A percentile compares a stretch with the other conserved stretches of the same genome.
Conservation (phyloP, 2,113 vertebrate genomes). For the Urocynchramus pylzowi region DNA sequence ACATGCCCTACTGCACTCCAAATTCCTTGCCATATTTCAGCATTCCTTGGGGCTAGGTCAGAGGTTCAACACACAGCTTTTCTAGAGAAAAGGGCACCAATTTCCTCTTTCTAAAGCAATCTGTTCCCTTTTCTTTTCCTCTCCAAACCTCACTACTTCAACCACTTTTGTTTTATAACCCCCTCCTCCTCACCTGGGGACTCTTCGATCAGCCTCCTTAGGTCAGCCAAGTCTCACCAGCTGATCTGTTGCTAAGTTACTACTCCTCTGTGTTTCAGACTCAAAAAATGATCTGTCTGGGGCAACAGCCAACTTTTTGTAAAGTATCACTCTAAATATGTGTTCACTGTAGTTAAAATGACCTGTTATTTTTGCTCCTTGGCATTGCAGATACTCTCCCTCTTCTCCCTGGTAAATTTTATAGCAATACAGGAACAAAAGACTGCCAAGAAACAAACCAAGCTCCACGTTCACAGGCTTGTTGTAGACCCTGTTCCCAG, state of each 20-base stretch:
- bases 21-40: neutral
- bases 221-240: neutral
- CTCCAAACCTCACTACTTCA: neutral
- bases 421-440: neutral
- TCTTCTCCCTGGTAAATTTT: neutral
- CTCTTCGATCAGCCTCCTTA: neutral
- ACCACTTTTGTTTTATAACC: neutral
- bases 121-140: neutral
- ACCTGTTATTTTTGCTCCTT: slow-evolving; percentile 6
- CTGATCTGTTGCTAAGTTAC: slow-evolving; percentile 10
- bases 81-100: neutral
- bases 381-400: neutral
- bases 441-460: neutral
- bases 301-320: slow-evolving; percentile 22
- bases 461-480: neutral
- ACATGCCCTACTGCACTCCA: neutral
- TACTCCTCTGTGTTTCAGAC: neutral
- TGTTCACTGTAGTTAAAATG: neutral
- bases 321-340: neutral
- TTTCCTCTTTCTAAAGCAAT: neutral
- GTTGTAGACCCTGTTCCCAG: neutral
- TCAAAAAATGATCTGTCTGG: slow-evolving; percentile 5
- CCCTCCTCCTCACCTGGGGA: neutral
- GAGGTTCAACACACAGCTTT: neutral
- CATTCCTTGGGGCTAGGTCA: neutral